Evolutionary conservation across 2,113 vertebrate species (phyloP).

Genomic region (Boulengerochromis microlepis): DNA sequence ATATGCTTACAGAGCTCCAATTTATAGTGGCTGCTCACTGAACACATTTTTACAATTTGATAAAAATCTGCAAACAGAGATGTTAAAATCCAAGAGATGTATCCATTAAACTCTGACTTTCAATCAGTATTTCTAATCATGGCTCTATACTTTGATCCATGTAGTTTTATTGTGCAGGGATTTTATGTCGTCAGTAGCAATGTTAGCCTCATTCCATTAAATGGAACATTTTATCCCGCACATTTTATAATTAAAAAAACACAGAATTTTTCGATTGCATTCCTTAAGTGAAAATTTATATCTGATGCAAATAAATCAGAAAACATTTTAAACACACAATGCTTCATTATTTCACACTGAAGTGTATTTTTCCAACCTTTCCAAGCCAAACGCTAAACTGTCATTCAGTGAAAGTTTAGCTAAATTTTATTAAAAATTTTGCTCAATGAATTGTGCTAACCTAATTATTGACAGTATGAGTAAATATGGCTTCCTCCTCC

Average conservation of each 20-base stretch:
- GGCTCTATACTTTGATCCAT: neutral
- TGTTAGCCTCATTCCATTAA: neutral
- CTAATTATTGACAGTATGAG: neutral
- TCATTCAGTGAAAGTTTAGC: neutral
- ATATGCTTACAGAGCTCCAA: constrained; percentile 39
- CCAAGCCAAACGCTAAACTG: neutral
- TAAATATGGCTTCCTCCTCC: neutral
- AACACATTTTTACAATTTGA: constrained; percentile 35
- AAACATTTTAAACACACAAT: neutral
- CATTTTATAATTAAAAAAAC: neutral
- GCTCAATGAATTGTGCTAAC: neutral
- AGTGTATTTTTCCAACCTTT: neutral
- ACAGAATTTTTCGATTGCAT: rapidly evolving
- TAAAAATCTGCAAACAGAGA: neutral
- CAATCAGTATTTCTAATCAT: neutral
- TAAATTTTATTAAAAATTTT: neutral
- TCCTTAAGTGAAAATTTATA: neutral
- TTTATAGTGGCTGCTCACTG: constrained; percentile 5
- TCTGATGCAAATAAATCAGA: neutral
- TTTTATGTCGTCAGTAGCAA: neutral
- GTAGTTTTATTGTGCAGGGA: neutral
- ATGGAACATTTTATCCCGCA: neutral
- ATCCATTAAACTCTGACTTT: neutral
- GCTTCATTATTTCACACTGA: neutral
- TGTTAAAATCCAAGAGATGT: neutral